These are phyloP conservation scores for Chelidonichthys spinosus DNA, from an alignment of 2,797 vertebrate genomes.

Conservation along the genomic window DNA sequence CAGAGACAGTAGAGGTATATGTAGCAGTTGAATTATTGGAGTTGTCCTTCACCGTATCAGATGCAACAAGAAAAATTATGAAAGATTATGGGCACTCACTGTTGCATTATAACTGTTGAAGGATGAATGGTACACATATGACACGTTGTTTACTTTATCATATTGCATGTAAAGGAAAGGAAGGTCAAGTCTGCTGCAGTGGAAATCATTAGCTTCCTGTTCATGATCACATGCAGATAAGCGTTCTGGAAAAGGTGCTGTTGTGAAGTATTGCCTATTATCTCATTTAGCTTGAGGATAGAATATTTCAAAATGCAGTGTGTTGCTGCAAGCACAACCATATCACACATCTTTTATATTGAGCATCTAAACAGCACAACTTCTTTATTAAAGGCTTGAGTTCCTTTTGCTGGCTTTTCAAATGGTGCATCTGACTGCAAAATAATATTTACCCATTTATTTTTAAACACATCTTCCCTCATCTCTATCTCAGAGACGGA, in stretches of 20 bases:
- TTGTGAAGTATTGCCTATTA: slow-evolving; percentile 1
- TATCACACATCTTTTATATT: slow-evolving; percentile 19
- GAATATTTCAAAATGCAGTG: slow-evolving; percentile 15
- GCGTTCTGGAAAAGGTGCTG: not conserved
- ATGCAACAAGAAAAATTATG: slow-evolving; percentile 1
- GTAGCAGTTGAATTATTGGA: slow-evolving; percentile 1
- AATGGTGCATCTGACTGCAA: slow-evolving; percentile 44
- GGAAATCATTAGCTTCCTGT: slow-evolving; percentile 4
- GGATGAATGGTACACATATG: not conserved
- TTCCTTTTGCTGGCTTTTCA: slow-evolving; percentile 30
- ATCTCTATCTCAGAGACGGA: slow-evolving; percentile 19
- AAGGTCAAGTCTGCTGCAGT: not conserved
- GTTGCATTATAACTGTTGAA: not conserved
- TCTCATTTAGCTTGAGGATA: slow-evolving; percentile 4
- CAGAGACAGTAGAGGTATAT: not conserved
- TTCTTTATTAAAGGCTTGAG: slow-evolving; percentile 2
- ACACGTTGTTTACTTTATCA: not conserved
- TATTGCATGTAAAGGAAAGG: not conserved
- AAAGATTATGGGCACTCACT: not conserved
- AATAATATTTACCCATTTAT: slow-evolving; percentile 61
- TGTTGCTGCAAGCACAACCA: slow-evolving; percentile 11
- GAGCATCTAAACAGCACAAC: slow-evolving; percentile 26
- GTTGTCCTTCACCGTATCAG: not conserved
- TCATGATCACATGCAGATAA: slow-evolving; percentile 1
- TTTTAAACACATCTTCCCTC: slow-evolving; percentile 46